Percentiles rank a stretch among this genome's conserved stretches.
These are phyloP conservation scores for Bradypodion ventrale DNA, from an alignment of 2,797 vertebrate genomes.

Conservation along the genomic window DNA sequence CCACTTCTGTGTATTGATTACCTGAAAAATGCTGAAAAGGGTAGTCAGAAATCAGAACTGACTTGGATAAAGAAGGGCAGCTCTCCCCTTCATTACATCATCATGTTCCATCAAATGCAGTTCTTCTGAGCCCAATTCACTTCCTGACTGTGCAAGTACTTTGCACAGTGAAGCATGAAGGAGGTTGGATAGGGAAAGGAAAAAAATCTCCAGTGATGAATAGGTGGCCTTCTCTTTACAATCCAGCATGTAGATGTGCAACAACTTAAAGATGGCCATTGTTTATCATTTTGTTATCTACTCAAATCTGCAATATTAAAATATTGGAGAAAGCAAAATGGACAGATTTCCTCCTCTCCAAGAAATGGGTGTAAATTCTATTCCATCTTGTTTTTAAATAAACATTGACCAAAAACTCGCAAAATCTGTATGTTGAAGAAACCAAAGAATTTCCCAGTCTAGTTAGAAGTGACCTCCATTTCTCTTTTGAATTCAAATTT, in stretches of 20 bases:
- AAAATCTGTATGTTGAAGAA: not conserved
- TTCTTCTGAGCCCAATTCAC: not conserved
- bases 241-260: not conserved
- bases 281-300: not conserved
- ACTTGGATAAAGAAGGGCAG: no score
- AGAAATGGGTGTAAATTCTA: not conserved
- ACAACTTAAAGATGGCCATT: not conserved
- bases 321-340: not conserved
- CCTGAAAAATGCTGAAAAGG: no score
- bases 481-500: not conserved
- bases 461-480: no score
- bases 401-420: not conserved
- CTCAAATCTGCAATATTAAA: not conserved
- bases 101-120: not conserved
- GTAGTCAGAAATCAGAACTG: no score
- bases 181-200: not conserved
- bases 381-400: not conserved
- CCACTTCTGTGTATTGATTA: no score
- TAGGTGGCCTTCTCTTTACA: not conserved
- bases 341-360: not conserved
- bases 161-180: no score
- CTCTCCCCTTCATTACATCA: not conserved
- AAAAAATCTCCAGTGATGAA: not conserved
- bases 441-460: not conserved
- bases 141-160: not conserved